Base-by-base conservation (phyloP, 2,113 vertebrate genomes). In the Prionailurus bengalensis region DNA sequence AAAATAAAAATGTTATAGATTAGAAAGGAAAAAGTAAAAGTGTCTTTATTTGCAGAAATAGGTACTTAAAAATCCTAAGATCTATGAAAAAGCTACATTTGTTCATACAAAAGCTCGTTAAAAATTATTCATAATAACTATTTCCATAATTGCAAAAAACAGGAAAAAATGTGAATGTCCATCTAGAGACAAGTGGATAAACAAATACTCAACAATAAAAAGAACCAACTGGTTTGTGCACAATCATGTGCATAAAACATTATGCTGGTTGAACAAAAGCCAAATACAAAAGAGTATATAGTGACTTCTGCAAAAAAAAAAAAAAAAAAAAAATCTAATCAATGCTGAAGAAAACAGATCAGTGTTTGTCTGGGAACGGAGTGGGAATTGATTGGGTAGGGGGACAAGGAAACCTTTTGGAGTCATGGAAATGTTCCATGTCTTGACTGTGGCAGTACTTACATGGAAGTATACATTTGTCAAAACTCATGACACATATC, bases 321-420 rank as follows among this genome's bases (percentile, higher is more conserved):
- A 73, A n/a, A n/a, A 88, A 61, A 23, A 39, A 84, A 95, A 29
- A 71, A 95, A 93, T 66, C 33, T 82, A 78, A 93, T 21, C 68
- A 66, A 5, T 10, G 31, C 3, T 61, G 73, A 91, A 74, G 79
- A 65, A 71, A 68, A 4, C 55, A 45, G 51, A 45, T 74, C 16
- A 36, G 36, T 31, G n/a, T 68, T 63, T 61, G 5, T 25, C n/a
- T 61, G 33, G 25, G 48, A 36, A 36, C 45, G 29, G 13, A 91
- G 1, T 85, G 65, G 53, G 4, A 66, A 42, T 13, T 82, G 58
- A 58, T 11, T 33, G 9, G 15, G 25, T 53, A 5, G 39, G 42
- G 10, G 7, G 25, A 51, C 1, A 33, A 63, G 42, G 12, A 70
- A 76, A 65, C 0, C 12, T 78, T 81, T 9, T 42, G 42, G 55